Evolutionary conservation across 2,113 vertebrate genomes (phyloP).

Genomic region (Prionailurus bengalensis): DNA sequence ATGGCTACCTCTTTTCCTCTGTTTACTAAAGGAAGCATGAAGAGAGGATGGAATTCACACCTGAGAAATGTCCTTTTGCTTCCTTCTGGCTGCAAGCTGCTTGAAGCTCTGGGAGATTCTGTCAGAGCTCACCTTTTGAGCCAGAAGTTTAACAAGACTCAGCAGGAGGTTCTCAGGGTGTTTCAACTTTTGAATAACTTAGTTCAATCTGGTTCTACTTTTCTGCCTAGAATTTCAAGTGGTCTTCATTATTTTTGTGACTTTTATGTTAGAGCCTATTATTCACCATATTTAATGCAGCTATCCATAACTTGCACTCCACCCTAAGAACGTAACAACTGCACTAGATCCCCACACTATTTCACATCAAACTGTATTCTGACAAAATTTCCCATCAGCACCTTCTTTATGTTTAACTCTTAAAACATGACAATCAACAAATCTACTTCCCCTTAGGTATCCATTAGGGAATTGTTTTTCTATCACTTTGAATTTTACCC

Average conservation of each 20-base stretch:
- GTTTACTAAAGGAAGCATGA: background rate
- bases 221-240: background rate
- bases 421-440: background rate
- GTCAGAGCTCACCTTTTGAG: background rate
- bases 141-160: background rate
- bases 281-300: background rate
- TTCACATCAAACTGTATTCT: slow-evolving; percentile 4
- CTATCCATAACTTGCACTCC: background rate
- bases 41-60: background rate
- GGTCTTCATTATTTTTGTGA: background rate
- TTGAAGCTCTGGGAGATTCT: background rate
- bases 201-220: background rate
- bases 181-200: slow-evolving; percentile 22
- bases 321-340: background rate
- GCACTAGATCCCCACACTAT: background rate
- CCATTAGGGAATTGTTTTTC: slow-evolving; percentile 38
- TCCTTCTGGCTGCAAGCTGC: background rate
- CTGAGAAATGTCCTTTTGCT: background rate
- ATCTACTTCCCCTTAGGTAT: background rate
- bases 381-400: background rate
- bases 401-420: background rate
- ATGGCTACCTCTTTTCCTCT: background rate
- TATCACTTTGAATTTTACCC: slow-evolving; percentile 55
- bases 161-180: background rate
- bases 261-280: background rate